These are phyloP conservation scores for Drosophila ercepeae DNA, from an alignment of 1,140 invertebrate genomes.

Conservation along the genomic window DNA sequence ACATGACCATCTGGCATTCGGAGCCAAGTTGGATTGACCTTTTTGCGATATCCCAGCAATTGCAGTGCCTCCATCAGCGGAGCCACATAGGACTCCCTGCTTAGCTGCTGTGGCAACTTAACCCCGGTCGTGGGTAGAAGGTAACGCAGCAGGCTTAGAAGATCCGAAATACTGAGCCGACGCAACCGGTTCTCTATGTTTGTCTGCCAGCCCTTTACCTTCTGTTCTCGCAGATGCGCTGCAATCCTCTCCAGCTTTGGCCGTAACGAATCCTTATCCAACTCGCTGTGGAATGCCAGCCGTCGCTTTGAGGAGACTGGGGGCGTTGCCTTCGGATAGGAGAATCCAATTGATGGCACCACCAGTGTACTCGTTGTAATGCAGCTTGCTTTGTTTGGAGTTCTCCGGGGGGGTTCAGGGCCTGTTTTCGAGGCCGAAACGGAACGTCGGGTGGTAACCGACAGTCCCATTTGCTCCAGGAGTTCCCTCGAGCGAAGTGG, in stretches of 20 bases:
- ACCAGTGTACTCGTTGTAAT: constrained; percentile 11
- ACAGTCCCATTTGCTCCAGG: constrained; percentile 15
- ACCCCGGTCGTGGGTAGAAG: constrained; percentile 20
- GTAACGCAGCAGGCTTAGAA: constrained; percentile 31
- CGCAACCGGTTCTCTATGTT: constrained; percentile 16
- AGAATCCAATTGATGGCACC: constrained; percentile 35
- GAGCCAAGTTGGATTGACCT: constrained; percentile 27
- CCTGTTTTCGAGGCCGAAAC: constrained; percentile 18
- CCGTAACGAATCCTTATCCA: neutral
- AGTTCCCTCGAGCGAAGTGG: constrained; percentile 28
- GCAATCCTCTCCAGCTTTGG: constrained; percentile 23
- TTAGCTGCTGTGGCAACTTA: neutral
- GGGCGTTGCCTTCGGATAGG: constrained; percentile 28
- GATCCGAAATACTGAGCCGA: constrained; percentile 30
- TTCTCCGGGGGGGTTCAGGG: neutral
- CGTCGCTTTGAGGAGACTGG: constrained; percentile 7
- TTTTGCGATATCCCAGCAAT: constrained; percentile 31
- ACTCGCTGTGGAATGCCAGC: constrained; percentile 9
- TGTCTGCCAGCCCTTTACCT: constrained; percentile 6
- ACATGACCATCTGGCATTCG: constrained; percentile 24
- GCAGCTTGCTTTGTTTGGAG: constrained; percentile 6
- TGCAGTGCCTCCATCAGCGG: constrained; percentile 29
- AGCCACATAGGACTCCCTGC: constrained; percentile 23
- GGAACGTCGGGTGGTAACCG: neutral
- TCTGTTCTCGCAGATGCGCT: neutral